Evolutionary conservation across 2,888 invertebrate species (phyloP).

Genomic region (Aporophyla lueneburgensis): DNA sequence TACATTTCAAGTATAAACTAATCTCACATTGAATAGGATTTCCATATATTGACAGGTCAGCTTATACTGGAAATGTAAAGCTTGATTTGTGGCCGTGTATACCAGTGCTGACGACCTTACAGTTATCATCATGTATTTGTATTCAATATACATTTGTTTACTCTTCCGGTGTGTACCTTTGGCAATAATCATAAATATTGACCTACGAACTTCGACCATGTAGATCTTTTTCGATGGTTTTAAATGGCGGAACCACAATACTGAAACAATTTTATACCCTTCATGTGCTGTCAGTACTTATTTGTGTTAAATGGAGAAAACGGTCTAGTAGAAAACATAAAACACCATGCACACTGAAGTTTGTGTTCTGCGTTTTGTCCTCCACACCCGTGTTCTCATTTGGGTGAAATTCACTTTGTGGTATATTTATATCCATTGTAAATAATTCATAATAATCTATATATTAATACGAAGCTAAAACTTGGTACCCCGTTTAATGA

Average conservation of each 20-base stretch:
- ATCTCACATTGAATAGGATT: too few relatives aligned
- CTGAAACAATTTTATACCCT: neutral
- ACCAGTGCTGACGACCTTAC: constrained; percentile 49
- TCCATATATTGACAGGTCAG: too few relatives aligned
- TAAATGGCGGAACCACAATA: neutral
- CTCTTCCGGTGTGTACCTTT: constrained; percentile 46
- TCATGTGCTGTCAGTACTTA: neutral
- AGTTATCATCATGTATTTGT: constrained; percentile 50
- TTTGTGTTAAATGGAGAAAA: neutral
- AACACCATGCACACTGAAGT: neutral
- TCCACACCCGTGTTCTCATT: neutral
- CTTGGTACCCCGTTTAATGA: too few relatives aligned
- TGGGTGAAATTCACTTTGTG: neutral
- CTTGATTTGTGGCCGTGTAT: too few relatives aligned
- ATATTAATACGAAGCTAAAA: too few relatives aligned
- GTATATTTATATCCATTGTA: neutral
- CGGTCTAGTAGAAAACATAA: too few relatives aligned
- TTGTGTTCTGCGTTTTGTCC: neutral
- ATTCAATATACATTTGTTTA: constrained; percentile 32
- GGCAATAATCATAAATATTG: constrained; percentile 17
- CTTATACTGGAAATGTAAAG: too few relatives aligned
- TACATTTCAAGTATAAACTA: too few relatives aligned
- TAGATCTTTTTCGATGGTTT: neutral
- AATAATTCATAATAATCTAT: neutral
- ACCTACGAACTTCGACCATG: constrained; percentile 10